Conservation (phyloP, 1,140 invertebrate species). For the Matsumurasca onukii region DNA sequence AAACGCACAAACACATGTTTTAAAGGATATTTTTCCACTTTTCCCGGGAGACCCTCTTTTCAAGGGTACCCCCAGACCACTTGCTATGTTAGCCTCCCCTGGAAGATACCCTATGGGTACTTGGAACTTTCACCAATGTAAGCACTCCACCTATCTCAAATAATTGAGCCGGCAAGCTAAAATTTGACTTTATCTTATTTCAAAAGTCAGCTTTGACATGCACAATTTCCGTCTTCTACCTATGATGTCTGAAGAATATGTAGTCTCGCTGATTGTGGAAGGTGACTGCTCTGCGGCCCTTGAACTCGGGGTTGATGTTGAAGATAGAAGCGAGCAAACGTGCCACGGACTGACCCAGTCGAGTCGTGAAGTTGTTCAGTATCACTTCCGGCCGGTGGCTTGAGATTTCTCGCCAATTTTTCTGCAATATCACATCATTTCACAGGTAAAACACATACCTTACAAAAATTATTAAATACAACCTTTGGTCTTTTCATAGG, state of each 20-base stretch:
- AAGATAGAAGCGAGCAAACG: slow-evolving; percentile 96
- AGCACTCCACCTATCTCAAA: no score
- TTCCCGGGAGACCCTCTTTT: no score
- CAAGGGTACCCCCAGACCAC: no score
- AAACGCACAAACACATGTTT: no score
- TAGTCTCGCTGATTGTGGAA: slow-evolving; percentile 99
- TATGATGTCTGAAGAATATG: slow-evolving; percentile 97
- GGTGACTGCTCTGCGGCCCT: slow-evolving; percentile 88
- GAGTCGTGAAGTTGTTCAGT: slow-evolving; percentile 94
- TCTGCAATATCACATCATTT: slow-evolving; percentile 41
- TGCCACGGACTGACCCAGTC: slow-evolving; percentile 85
- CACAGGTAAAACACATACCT: background rate
- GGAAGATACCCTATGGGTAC: no score
- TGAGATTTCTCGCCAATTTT: slow-evolving; percentile 76
- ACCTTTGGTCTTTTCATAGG: background rate
- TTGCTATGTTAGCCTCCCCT: no score
- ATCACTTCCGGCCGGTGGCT: slow-evolving; percentile 92
- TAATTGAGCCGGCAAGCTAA: no score
- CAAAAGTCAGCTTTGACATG: no score
- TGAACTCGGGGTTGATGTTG: slow-evolving; percentile 94
- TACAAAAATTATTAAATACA: background rate
- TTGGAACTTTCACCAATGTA: no score
- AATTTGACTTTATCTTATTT: no score
- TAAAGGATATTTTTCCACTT: no score
- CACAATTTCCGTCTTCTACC: slow-evolving; percentile 64